These are phyloP conservation scores for Siniperca undulata DNA, from an alignment of 2,797 vertebrate genomes.

Conservation along the genomic window DNA sequence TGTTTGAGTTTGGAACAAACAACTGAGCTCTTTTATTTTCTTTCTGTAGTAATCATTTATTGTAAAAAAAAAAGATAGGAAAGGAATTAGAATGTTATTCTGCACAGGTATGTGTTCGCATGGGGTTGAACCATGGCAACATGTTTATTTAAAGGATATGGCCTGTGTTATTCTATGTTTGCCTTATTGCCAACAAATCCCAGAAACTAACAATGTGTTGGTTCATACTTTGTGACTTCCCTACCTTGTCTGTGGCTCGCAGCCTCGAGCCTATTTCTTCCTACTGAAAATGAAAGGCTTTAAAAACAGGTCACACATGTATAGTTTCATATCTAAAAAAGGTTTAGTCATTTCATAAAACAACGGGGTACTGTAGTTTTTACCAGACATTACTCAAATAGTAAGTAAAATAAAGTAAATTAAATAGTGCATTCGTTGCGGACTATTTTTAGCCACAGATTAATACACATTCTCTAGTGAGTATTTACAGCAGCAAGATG, in stretches of 20 bases:
- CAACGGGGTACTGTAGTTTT: not conserved
- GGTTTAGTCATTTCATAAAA: not conserved
- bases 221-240: constrained; percentile 14
- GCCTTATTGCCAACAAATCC: constrained; percentile 8
- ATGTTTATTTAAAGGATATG: constrained; percentile 34
- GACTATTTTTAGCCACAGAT: not conserved
- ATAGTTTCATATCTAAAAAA: not conserved
- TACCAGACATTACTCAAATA: not conserved
- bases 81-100: not conserved
- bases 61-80: constrained; percentile 13
- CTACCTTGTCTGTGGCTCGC: not conserved
- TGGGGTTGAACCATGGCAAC: constrained; percentile 6
- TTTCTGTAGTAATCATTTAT: constrained; percentile 43
- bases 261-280: not conserved
- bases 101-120: constrained; percentile 31
- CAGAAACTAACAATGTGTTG: not conserved
- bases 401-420: not conserved
- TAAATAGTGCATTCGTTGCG: not conserved
- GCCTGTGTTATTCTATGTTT: not conserved
- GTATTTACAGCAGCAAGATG: constrained; percentile 11
- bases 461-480: not conserved
- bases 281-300: not conserved
- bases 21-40: constrained; percentile 46
- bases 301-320: constrained; percentile 1
- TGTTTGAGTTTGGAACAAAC: constrained; percentile 43